Evolutionary conservation across 1,140 invertebrate species (phyloP), one percentile per base, ranked within the genome.

Genomic region (Caenorhabditis briggsae): DNA sequence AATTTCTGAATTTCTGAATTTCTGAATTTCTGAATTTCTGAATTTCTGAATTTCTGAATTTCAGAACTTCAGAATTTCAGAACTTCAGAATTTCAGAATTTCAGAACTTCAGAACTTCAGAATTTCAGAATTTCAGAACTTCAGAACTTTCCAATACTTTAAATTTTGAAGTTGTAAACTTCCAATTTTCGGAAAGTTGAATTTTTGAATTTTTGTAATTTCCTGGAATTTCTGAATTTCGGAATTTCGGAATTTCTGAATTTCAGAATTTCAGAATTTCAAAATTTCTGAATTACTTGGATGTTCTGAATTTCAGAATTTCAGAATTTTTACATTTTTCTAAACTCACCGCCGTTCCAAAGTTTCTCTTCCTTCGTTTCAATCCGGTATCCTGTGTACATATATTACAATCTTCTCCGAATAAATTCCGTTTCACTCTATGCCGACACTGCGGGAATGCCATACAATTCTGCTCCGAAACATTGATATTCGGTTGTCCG

Each of bases 401-500:
- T 20, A 89, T 84, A 74, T 88, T 88, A 56, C 88, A 90, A 56
- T 88, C 88, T 41, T 85, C 55, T 65, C 46, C 83, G 8, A 90
- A 87, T 7, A 78, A 83, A 53, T 88, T 89, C 18, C 89, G 50
- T 82, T 90, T 90, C n/a, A 88, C 85, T 78, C 89, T 46, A 14
- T 86, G 84, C 11, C 89, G 56, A 56, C 89, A 90, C 33, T 90
- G 85, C 16, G 89, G 89, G 87, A 90, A 90, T 16, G 89, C 84
- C 33, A 86, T 48, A 74, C 89, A 90, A 46, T 88, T 90, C 58
- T 88, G 85, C 87, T 88, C 89, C 5, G 89, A 90, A 48, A 90
- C 89, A 59, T 90, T 90, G 55, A 90, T 89, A 50, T 89, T 88
- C 48, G 89, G 89, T n/a, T 61, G 82, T 5, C 89, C 89, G 82